phyloP scores from a whole-genome alignment of 2,888 invertebrate genomes.

The Habrosyne pyritoides region DNA sequence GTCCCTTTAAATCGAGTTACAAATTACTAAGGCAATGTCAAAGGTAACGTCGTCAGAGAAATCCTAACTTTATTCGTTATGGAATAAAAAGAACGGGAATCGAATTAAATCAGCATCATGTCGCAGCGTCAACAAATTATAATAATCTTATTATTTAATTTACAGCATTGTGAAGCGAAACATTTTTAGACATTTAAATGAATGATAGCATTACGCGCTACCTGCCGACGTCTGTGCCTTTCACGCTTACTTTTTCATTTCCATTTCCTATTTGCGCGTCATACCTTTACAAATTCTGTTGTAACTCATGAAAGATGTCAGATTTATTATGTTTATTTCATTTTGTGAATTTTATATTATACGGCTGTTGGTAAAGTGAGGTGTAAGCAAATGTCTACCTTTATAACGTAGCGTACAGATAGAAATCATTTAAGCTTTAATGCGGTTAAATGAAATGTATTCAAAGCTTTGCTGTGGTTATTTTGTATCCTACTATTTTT shows the following conservation, averaged over 20 bases:
- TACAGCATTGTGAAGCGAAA: conserved; percentile 7
- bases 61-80: not conserved
- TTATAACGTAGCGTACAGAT: not conserved
- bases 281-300: conserved; percentile 4
- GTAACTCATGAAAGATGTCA: conserved; percentile 5
- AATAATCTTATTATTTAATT: conserved; percentile 1
- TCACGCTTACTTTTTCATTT: conserved; percentile 2
- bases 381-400: not conserved
- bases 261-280: conserved; percentile 6
- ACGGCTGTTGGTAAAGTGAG: not conserved
- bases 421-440: not conserved
- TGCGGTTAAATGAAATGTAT: not conserved
- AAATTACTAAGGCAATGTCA: not conserved
- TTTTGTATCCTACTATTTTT: too few species aligned
- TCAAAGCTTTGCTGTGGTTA: too few species aligned
- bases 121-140: conserved; percentile 7
- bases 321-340: conserved; percentile 10
- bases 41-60: not conserved
- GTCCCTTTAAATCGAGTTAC: not conserved
- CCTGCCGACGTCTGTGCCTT: not conserved
- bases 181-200: conserved; percentile 2
- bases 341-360: conserved; percentile 8
- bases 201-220: conserved; percentile 1
- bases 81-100: not conserved
- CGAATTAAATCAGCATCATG: conserved; percentile 3